These are phyloP conservation scores for Acleris emargana DNA, from an alignment of 2,888 invertebrate genomes.

Conservation along the genomic window DNA sequence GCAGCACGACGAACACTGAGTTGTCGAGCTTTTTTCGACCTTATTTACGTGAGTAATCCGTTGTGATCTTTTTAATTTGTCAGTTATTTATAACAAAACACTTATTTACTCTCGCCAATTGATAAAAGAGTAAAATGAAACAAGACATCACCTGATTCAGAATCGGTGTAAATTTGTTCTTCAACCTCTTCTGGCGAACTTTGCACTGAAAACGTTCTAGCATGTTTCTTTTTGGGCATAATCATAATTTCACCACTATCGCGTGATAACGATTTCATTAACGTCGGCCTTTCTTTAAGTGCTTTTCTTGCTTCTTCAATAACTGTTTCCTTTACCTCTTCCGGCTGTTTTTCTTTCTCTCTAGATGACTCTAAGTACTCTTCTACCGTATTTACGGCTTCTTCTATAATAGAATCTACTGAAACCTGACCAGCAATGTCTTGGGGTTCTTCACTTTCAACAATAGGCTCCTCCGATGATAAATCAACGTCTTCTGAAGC, in stretches of 20 bases:
- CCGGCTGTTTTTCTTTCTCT: constrained; percentile 54
- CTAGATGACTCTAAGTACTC: constrained; percentile 63
- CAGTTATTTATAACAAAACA: neutral
- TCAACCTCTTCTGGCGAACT: constrained; percentile 82
- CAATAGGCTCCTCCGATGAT: constrained; percentile 68
- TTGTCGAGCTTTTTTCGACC: too few relatives aligned
- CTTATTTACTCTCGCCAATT: neutral
- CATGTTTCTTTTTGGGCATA: constrained; percentile 77
- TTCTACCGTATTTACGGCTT: constrained; percentile 74
- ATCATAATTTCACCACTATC: constrained; percentile 78
- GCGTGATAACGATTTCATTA: constrained; percentile 76
- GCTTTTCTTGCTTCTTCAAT: constrained; percentile 63
- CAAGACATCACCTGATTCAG: constrained; percentile 72
- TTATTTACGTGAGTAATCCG: too few relatives aligned
- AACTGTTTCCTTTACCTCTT: constrained; percentile 60
- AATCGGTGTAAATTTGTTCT: constrained; percentile 81
- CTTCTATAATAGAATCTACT: constrained; percentile 77
- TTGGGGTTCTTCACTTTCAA: constrained; percentile 51
- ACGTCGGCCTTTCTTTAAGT: constrained; percentile 67
- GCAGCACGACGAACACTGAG: too few relatives aligned
- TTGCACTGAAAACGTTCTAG: constrained; percentile 78
- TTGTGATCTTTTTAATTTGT: too few relatives aligned
- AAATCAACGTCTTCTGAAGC: constrained; percentile 76
- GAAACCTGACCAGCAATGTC: constrained; percentile 70
- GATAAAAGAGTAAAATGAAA: constrained; percentile 8